Evolutionary conservation across 2,113 vertebrate genomes (phyloP), one percentile per base, ranked within the genome.

Genomic region (Protobothrops flavoviridis): DNA sequence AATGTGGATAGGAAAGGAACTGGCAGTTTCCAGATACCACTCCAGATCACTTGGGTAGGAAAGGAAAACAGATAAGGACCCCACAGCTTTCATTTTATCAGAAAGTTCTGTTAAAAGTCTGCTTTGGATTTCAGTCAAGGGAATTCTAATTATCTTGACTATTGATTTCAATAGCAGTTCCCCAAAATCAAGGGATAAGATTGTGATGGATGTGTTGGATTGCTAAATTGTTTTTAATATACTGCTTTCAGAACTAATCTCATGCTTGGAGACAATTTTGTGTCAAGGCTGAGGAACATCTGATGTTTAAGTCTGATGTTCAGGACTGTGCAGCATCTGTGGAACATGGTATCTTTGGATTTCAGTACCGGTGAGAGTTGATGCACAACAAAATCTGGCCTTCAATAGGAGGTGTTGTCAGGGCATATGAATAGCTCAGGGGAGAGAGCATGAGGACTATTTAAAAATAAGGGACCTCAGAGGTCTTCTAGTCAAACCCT

Each of bases 1-100:
- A 94, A 96, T 95, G 90, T 95, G 90, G 94, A 93, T 96, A 97
- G 96, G 95, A 95, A 95, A 96, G 43, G 8, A 85, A 92, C 95
- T 95, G 93, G 93, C 93, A 95, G 95, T 96, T 95, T 92, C 89
- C 89, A 93, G 94, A 94, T 96, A 90, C 91, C 94, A 53, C 92
- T 93, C 90, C 93, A 93, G 94, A 96, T 96, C 94, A 95, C 94
- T 94, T 81, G 94, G 88, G 52, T 53, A 94, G 91, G 94, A 96
- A 95, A 43, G 87, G 26, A 48, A 48, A 95, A n/a, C 0, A 94
- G 94, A 93, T 85, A 94, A 45, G 86, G 88, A 64, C 87, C 93
- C 91, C 94, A 88, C 21, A 50, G 45, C 90, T 94, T 95, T 3
- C 29, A 95, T 29, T 64, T 64, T 56, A 91, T 43, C 88, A 92